phyloP scores from a whole-genome alignment of 2,888 invertebrate genomes.

The Rotaria magnacalcarata region DNA sequence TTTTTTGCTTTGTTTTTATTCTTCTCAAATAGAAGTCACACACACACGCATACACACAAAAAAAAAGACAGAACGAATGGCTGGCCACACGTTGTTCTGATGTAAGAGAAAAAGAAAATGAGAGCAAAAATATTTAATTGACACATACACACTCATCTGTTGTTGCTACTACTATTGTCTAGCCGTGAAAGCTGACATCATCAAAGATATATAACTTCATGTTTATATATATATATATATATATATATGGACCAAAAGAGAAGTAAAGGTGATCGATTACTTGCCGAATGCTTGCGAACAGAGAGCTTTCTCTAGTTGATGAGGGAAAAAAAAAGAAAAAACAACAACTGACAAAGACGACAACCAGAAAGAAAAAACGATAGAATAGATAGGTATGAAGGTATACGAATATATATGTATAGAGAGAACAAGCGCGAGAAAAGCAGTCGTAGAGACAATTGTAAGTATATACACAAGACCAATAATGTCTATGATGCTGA shows the following conservation, averaged over 20 bases:
- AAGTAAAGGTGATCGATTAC: not conserved
- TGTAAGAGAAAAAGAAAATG: not conserved
- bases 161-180: not conserved
- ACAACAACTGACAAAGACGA: constrained; percentile 3
- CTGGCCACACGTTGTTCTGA: not conserved
- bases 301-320: not conserved
- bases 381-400: constrained; percentile 7
- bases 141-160: not conserved
- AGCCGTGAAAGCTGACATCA: not conserved
- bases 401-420: not conserved
- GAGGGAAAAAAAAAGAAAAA: not conserved
- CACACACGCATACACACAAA: not conserved
- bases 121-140: not conserved
- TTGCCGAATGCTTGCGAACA: not conserved
- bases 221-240: not conserved
- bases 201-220: not conserved
- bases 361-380: not conserved
- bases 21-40: constrained; percentile 31
- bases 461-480: not conserved
- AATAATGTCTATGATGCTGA: not conserved
- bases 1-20: constrained; percentile 9
- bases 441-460: not conserved
- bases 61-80: not conserved
- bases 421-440: not conserved
- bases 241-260: not conserved